Base-by-base conservation (phyloP, 2,113 vertebrate genomes). In the Sminthopsis crassicaudata region DNA sequence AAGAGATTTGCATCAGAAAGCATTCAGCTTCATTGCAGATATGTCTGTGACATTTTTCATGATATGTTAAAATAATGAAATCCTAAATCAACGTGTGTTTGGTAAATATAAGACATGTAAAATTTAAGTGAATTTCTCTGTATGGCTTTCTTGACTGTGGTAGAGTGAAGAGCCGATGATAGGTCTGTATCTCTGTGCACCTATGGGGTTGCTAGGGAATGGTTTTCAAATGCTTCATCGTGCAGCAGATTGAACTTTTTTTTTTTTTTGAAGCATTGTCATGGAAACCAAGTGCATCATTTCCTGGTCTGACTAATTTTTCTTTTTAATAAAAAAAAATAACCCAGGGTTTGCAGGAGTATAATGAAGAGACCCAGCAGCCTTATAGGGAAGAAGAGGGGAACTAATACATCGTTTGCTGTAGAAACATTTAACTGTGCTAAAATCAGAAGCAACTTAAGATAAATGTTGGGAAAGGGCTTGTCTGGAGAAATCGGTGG, bases 121-220 rank as follows among this genome's bases (percentile, higher is more conserved):
- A 51, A 92, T 88, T 95, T 11, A 50, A 92, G 46, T 76, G 57
- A 48, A 92, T 92, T 76, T 95, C 24, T 96, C 55, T 94, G 92
- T 54, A 1, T 96, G 67, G 92, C 55, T 97, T 94, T 96, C 46
- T 42, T 10, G 91, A 95, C 93, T 51, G 88, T 91, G 67, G 95
- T 89, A 23, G 24, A 91, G 48, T 0, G 2, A 95, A 97, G 36
- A 90, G 46, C 48, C 92, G 91, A 95, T 92, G 90, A 96, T 94
- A 97, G 95, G 92, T 93, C 93, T 92, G 50, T 92, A 94, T 51
- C 91, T 97, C 57, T 91, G 42, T 46, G 51, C 95, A 95, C 95
- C 95, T 95, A 1, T 93, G 89, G 92, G 90, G 96, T 98, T 98
- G 97, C 98, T 98, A 98, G 97, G 97, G 98, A 98, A 98, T 97